Conservation (phyloP, 2,113 vertebrate species). For the Eubucco bourcierii region DNA sequence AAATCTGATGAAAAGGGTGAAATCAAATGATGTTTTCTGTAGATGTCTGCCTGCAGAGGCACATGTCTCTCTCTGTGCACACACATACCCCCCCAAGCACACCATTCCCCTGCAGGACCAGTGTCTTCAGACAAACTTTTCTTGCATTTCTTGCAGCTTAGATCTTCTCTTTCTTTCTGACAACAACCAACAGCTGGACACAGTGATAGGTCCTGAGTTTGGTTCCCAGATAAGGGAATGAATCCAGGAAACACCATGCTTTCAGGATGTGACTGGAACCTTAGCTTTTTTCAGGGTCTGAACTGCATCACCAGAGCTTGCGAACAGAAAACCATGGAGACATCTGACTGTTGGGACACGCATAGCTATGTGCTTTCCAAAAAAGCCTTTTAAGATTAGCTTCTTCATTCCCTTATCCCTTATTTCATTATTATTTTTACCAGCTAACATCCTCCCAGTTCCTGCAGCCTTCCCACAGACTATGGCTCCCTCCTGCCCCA, state of each 20-base stretch:
- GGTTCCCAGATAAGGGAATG: not conserved
- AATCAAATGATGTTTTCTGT: not conserved
- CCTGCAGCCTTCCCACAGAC: not conserved
- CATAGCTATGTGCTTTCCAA: not conserved
- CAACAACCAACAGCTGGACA: not conserved
- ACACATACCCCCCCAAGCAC: not conserved
- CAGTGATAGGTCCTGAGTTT: not conserved
- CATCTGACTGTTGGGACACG: not conserved
- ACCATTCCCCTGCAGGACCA: not conserved
- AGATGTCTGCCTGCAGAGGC: not conserved
- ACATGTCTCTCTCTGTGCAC: not conserved
- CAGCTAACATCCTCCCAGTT: not conserved
- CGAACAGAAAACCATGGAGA: not conserved
- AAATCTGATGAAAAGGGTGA: not conserved
- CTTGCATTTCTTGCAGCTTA: not conserved
- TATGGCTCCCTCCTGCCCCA: not conserved
- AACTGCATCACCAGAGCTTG: not conserved
- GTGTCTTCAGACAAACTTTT: not conserved
- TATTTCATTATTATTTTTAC: not conserved
- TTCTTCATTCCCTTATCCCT: not conserved
- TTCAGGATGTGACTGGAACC: not conserved
- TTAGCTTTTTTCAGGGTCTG: not conserved
- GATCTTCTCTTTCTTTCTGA: not conserved
- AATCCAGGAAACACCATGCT: not conserved
- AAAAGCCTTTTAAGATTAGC: not conserved